Conservation (phyloP, 2,113 vertebrate genomes). For the Herpetotheres cachinnans region DNA sequence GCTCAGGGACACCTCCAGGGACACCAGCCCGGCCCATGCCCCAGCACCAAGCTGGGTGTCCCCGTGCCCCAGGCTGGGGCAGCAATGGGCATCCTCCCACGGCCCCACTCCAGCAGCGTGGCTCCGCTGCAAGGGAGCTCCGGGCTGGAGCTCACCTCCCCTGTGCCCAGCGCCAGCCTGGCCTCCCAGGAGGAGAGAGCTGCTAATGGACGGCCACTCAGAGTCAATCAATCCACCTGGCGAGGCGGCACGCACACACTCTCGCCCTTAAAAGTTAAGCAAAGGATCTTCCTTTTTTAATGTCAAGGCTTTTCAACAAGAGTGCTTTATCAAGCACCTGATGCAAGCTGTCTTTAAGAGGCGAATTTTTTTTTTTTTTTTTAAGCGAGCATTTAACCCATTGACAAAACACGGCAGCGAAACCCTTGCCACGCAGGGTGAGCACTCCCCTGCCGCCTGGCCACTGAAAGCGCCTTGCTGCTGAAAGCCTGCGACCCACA, state of each 20-base stretch:
- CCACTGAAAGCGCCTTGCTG: background rate
- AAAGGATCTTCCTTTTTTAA: constrained; percentile 44
- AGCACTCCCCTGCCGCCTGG: background rate
- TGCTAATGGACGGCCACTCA: background rate
- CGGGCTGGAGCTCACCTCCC: background rate
- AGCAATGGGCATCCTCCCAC: accelerated
- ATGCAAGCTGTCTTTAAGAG: constrained; percentile 25
- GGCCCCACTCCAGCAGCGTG: accelerated
- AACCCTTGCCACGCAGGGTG: background rate
- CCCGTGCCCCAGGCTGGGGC: accelerated
- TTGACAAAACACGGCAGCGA: background rate
- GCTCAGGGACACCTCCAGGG: background rate
- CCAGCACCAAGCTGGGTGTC: background rate
- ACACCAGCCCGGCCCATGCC: background rate
- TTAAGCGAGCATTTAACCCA: constrained; percentile 8
- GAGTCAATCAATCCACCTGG: background rate
- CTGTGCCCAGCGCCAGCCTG: background rate
- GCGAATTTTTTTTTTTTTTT: background rate
- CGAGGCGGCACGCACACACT: accelerated
- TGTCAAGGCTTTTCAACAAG: constrained; percentile 20
- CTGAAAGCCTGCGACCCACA: background rate
- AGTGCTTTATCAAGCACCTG: constrained; percentile 37
- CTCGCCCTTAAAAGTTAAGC: constrained; percentile 7
- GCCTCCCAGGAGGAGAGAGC: background rate
- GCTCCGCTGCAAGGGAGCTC: background rate